phyloP scores from a whole-genome alignment of 2,113 vertebrate species.

The Malaclemys terrapin region DNA sequence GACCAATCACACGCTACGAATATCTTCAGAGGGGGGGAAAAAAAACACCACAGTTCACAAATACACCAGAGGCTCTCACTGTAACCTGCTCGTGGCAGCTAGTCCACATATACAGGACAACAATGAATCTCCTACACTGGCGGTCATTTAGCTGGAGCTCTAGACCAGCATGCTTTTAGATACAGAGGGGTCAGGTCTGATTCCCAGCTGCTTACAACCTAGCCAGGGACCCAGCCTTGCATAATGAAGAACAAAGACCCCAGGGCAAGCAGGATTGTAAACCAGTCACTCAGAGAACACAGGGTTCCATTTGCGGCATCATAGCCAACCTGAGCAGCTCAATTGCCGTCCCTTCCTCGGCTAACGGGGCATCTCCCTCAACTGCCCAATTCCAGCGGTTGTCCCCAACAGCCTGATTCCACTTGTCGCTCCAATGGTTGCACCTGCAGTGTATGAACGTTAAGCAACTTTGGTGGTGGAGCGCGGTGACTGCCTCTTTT shows the following conservation, averaged over 20 bases:
- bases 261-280: neutral
- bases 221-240: neutral
- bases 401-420: neutral
- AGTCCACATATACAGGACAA: neutral
- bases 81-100: neutral
- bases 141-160: neutral
- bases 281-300: neutral
- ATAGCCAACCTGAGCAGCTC: neutral
- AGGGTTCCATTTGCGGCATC: neutral
- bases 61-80: neutral
- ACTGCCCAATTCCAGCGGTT: neutral
- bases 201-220: neutral
- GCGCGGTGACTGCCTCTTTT: neutral
- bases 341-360: neutral
- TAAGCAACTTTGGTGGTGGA: neutral
- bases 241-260: neutral
- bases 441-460: neutral
- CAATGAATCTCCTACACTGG: neutral
- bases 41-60: neutral
- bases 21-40: neutral
- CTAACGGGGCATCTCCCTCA: neutral
- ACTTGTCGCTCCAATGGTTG: neutral
- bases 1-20: neutral
- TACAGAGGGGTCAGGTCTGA: neutral
- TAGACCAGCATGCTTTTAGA: neutral